These are phyloP conservation scores for Platalea minor DNA, from an alignment of 2,797 vertebrate species.

Conservation along the genomic window DNA sequence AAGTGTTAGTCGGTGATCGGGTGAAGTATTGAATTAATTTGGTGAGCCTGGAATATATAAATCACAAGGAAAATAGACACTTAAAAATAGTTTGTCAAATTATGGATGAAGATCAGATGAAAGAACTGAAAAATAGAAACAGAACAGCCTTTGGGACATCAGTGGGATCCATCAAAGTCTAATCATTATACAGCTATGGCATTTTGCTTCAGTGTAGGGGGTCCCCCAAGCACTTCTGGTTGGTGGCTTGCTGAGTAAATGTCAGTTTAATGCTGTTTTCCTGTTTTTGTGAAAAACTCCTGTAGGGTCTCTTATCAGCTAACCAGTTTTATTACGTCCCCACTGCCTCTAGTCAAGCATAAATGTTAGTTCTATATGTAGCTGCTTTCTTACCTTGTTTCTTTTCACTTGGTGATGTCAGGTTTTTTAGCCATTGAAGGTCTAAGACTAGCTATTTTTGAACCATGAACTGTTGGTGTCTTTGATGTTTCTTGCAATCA, in stretches of 20 bases:
- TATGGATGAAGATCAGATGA: slow-evolving; percentile 48
- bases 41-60: neutral
- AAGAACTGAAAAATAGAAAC: slow-evolving; percentile 58
- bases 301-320: slow-evolving; percentile 46
- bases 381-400: slow-evolving; percentile 68
- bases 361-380: slow-evolving; percentile 63
- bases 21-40: neutral
- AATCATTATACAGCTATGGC: slow-evolving; percentile 58
- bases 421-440: neutral
- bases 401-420: neutral
- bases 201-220: slow-evolving; percentile 51
- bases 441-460: slow-evolving; percentile 32
- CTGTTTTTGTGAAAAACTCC: slow-evolving; percentile 48
- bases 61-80: slow-evolving; percentile 32
- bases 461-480: neutral
- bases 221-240: slow-evolving; percentile 47
- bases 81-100: slow-evolving; percentile 51
- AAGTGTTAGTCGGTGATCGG: neutral
- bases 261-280: slow-evolving; percentile 69
- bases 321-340: slow-evolving; percentile 24
- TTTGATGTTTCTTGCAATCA: neutral
- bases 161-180: slow-evolving; percentile 58
- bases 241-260: slow-evolving; percentile 69
- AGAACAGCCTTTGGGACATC: slow-evolving; percentile 44
- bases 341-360: slow-evolving; percentile 29